A percentile compares a stretch with the other conserved stretches of the same genome.
Evolutionary conservation across 2,797 vertebrate genomes (phyloP).

Genomic region (Sphaeramia orbicularis): DNA sequence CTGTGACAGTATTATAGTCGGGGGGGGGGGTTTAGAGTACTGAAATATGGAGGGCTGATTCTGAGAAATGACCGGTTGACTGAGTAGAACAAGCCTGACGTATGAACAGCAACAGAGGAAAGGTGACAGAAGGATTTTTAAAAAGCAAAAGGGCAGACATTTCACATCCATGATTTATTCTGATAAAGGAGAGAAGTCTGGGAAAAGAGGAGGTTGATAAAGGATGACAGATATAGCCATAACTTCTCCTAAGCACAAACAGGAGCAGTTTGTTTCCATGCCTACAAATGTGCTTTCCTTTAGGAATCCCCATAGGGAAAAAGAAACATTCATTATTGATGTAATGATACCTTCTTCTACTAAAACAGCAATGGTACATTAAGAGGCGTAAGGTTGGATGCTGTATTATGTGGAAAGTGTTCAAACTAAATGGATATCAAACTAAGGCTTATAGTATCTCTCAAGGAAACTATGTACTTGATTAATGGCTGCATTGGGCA

Average conservation of each 20-base stretch:
- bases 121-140: neutral
- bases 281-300: conserved; percentile 20
- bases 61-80: conserved; percentile 50
- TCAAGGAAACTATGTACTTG: no score
- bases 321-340: neutral
- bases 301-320: conserved; percentile 27
- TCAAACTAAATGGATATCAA: no score
- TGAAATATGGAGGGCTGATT: conserved; percentile 35
- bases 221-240: conserved; percentile 31
- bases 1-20: conserved; percentile 58
- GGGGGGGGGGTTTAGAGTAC: conserved; percentile 6
- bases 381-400: no score
- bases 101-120: conserved; percentile 16
- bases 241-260: conserved; percentile 34
- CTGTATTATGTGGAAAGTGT: neutral
- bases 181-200: neutral
- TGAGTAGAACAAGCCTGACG: conserved; percentile 18
- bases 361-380: neutral
- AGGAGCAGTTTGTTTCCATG: conserved; percentile 53
- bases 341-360: neutral
- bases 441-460: no score
- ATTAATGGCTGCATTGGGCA: no score
- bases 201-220: neutral
- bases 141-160: neutral
- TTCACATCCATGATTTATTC: neutral